Percentiles rank a stretch among this genome's conserved stretches.
Evolutionary conservation across 2,888 invertebrate genomes (phyloP).

Genomic region (Panzeria rudis): DNA sequence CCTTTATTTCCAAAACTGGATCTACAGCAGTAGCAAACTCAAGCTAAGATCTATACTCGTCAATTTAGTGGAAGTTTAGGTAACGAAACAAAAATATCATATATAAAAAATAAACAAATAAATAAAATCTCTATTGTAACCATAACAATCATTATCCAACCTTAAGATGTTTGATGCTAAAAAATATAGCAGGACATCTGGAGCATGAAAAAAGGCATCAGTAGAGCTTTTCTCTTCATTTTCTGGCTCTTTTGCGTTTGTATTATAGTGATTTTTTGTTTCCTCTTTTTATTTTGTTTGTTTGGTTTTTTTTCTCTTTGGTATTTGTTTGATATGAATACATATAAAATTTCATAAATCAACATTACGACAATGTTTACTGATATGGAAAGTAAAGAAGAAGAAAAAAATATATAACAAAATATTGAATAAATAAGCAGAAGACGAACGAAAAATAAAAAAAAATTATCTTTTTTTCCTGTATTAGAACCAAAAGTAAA

Average conservation of each 20-base stretch:
- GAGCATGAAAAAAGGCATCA: constrained; percentile 34
- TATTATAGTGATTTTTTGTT: constrained; percentile 6
- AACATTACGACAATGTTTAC: constrained; percentile 69
- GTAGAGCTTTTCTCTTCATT: not conserved
- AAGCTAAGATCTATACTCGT: not conserved
- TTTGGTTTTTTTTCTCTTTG: not conserved
- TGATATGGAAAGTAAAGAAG: constrained; percentile 51
- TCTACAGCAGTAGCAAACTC: not conserved
- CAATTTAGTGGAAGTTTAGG: not conserved
- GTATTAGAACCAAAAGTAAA: constrained; percentile 54
- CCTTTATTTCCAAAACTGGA: not conserved
- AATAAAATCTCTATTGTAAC: not conserved
- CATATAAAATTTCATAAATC: constrained; percentile 70
- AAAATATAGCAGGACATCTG: constrained; percentile 17
- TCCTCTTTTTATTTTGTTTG: not conserved
- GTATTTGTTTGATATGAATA: constrained; percentile 51
- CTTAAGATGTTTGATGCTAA: constrained; percentile 14
- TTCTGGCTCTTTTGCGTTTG: constrained; percentile 24
- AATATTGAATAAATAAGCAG: constrained; percentile 47
- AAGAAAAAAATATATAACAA: constrained; percentile 14
- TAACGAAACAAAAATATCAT: not conserved
- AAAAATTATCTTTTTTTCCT: constrained; percentile 42
- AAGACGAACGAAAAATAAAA: constrained; percentile 20
- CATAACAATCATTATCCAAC: constrained; percentile 28
- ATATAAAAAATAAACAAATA: not conserved